Evolutionary conservation across 2,888 invertebrate species (phyloP).

Genomic region (Imbricaverruca yamaguchii): DNA sequence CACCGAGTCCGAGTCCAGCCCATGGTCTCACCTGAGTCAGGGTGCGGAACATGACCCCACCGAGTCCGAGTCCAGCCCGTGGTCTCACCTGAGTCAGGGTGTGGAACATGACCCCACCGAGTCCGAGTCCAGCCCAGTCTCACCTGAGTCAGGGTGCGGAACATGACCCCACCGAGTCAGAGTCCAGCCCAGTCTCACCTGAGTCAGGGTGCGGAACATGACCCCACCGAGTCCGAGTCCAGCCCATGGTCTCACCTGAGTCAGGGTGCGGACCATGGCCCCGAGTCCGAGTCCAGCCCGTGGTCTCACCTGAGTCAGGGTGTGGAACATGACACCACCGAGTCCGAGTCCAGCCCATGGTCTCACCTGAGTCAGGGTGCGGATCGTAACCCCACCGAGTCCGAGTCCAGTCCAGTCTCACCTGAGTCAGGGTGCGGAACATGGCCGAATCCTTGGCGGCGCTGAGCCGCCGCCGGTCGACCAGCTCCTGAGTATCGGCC

Average conservation of each 20-base stretch:
- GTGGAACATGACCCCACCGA: slow-evolving; percentile 79
- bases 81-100: slow-evolving; percentile 55
- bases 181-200: slow-evolving; percentile 34
- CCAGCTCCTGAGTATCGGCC: slow-evolving; percentile 60
- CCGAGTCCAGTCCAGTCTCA: background rate
- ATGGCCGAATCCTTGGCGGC: slow-evolving; percentile 78
- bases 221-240: too few species aligned
- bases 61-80: background rate
- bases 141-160: slow-evolving; percentile 65
- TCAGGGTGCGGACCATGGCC: slow-evolving; percentile 79
- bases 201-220: slow-evolving; percentile 75
- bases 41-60: slow-evolving; percentile 79
- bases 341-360: background rate
- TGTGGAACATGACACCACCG: slow-evolving; percentile 66
- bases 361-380: slow-evolving; percentile 58
- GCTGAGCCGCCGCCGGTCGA: slow-evolving; percentile 71
- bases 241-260: slow-evolving; percentile 41
- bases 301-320: slow-evolving; percentile 52
- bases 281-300: background rate
- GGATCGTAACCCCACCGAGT: slow-evolving; percentile 59
- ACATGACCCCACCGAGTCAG: too few species aligned
- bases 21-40: slow-evolving; percentile 50
- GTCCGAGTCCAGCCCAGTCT: background rate
- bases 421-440: slow-evolving; percentile 68
- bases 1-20: background rate